phyloP scores from a whole-genome alignment of 2,113 vertebrate species.

The Loxodonta africana region DNA sequence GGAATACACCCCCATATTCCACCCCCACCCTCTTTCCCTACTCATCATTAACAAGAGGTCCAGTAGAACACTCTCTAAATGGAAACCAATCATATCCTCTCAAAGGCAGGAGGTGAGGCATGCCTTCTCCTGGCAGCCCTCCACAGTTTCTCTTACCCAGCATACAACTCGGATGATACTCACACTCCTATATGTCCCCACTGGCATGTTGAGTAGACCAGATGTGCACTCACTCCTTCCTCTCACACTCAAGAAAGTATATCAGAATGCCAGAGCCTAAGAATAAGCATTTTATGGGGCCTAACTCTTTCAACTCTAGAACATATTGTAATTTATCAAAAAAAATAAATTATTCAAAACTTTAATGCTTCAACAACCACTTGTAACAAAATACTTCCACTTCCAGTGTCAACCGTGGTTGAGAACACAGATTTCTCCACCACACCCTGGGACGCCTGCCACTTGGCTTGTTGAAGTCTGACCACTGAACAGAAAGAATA shows the following conservation, averaged over 20 bases:
- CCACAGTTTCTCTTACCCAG: background rate
- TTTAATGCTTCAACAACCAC: background rate
- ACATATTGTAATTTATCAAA: background rate
- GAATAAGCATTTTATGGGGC: background rate
- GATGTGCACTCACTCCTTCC: background rate
- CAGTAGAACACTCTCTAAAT: background rate
- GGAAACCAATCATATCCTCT: background rate
- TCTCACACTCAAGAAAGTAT: background rate
- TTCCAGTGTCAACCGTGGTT: background rate
- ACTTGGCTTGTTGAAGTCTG: background rate
- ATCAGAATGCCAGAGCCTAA: background rate
- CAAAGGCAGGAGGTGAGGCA: background rate
- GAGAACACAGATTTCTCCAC: background rate
- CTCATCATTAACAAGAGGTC: background rate
- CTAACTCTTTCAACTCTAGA: background rate
- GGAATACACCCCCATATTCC: background rate
- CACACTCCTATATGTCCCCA: background rate
- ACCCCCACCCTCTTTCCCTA: background rate
- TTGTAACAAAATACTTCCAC: background rate
- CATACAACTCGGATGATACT: background rate
- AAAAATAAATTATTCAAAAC: conserved; percentile 13
- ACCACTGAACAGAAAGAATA: background rate
- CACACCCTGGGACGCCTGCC: background rate
- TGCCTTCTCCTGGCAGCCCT: background rate
- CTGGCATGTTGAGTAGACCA: background rate